Evolutionary conservation across 2,797 vertebrate species (phyloP).

Genomic region (Diceros bicornis): DNA sequence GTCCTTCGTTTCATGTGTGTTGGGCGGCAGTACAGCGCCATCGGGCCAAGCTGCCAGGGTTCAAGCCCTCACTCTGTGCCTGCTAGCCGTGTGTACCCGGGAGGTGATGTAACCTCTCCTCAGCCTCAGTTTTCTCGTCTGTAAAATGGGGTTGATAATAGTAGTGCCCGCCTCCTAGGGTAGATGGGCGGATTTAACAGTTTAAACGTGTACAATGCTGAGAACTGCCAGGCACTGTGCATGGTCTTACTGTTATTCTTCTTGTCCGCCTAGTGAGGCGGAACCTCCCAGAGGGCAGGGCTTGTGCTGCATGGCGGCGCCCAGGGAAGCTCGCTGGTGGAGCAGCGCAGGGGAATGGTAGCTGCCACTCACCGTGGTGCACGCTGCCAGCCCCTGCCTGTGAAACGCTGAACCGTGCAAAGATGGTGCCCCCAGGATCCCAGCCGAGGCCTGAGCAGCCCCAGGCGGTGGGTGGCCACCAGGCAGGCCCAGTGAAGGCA

Average conservation of each 20-base stretch:
- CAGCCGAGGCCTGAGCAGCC: not conserved
- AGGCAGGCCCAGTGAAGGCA: not conserved
- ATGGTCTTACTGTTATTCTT: not conserved
- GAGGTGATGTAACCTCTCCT: not conserved
- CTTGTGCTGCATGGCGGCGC: rapidly evolving
- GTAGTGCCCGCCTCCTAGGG: not conserved
- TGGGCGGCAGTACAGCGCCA: not conserved
- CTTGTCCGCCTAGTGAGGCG: not conserved
- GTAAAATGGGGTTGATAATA: not conserved
- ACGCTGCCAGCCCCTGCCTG: rapidly evolving
- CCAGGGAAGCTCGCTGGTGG: not conserved
- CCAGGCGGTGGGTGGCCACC: rapidly evolving
- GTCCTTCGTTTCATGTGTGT: not conserved
- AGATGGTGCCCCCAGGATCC: not conserved
- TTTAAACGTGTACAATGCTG: not conserved
- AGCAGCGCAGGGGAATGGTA: too few species aligned
- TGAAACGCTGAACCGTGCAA: rapidly evolving
- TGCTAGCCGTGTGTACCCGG: not conserved
- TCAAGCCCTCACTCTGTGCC: not conserved
- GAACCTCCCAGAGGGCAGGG: not conserved
- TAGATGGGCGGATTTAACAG: rapidly evolving
- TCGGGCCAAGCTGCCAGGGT: not conserved
- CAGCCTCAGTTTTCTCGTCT: constrained; percentile 12
- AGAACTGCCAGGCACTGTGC: not conserved
- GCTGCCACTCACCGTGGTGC: too few species aligned